A percentile compares a stretch with the other conserved stretches of the same genome.
Conservation (phyloP, 2,797 vertebrate genomes). For the Spinus olivaceus region DNA sequence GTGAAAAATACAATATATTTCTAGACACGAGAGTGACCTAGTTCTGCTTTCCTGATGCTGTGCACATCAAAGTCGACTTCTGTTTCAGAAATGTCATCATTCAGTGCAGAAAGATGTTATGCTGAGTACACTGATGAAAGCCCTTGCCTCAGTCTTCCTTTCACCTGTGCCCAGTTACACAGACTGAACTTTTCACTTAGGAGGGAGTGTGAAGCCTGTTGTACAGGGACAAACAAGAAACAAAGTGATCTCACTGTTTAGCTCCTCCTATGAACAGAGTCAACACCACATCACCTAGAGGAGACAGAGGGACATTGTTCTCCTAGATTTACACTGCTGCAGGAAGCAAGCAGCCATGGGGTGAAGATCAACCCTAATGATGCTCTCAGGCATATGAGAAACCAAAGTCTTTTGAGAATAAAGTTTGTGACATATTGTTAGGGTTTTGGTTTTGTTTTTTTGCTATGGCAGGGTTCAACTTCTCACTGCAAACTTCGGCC, state of each 20-base stretch:
- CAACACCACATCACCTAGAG: background rate
- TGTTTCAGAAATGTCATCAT: background rate
- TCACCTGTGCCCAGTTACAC: background rate
- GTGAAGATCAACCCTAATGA: background rate
- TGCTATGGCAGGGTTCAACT: background rate
- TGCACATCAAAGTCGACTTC: background rate
- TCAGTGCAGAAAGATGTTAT: background rate
- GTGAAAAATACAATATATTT: background rate
- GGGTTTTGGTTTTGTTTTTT: background rate
- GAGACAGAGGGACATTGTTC: background rate
- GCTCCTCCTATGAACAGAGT: background rate
- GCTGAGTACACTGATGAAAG: background rate
- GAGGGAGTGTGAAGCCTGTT: background rate
- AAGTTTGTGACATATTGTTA: background rate
- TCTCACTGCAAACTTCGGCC: background rate
- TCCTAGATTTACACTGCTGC: background rate
- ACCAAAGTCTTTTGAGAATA: background rate
- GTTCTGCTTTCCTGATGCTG: background rate
- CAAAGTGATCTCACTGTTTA: background rate
- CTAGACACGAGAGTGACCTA: background rate
- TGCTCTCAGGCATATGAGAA: background rate
- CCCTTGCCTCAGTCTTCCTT: background rate
- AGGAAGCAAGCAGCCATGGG: background rate
- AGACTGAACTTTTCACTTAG: background rate
- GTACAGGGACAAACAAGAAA: background rate